Evolutionary conservation across 2,888 invertebrate genomes (phyloP).

Genomic region (Laothoe populi): DNA sequence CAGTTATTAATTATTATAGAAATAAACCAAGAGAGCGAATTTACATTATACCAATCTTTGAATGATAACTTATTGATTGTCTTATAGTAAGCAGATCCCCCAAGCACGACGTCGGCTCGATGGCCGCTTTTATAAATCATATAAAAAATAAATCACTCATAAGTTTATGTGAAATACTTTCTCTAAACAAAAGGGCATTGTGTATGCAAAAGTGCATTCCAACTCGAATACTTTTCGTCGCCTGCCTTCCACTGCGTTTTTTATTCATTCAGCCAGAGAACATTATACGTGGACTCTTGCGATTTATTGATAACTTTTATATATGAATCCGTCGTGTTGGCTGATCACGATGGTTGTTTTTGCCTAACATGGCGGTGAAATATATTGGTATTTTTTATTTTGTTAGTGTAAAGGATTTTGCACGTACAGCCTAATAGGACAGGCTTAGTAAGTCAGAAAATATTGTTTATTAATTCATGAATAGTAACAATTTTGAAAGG

Average conservation of each 20-base stretch:
- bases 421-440: neutral
- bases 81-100: slow-evolving; percentile 30
- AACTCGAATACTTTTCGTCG: slow-evolving; percentile 80
- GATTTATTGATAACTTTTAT: slow-evolving; percentile 77
- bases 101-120: slow-evolving; percentile 54
- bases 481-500: no score
- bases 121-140: slow-evolving; percentile 75
- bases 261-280: slow-evolving; percentile 63
- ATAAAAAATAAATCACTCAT: slow-evolving; percentile 80
- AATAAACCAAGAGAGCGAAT: slow-evolving; percentile 17
- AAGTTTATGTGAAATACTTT: slow-evolving; percentile 82
- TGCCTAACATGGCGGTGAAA: slow-evolving; percentile 55
- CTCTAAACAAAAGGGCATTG: slow-evolving; percentile 84
- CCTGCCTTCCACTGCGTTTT: slow-evolving; percentile 64
- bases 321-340: slow-evolving; percentile 73
- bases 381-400: slow-evolving; percentile 39
- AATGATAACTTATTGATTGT: slow-evolving; percentile 29
- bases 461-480: neutral
- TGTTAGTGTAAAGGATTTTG: slow-evolving; percentile 3
- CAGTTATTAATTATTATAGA: slow-evolving; percentile 25
- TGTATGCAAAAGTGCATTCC: slow-evolving; percentile 83
- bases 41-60: slow-evolving; percentile 26
- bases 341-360: slow-evolving; percentile 77
- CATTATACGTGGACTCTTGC: slow-evolving; percentile 57
- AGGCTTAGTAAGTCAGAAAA: neutral